Conservation (phyloP, 2,797 vertebrate species). For the Echiichthys vipera region DNA sequence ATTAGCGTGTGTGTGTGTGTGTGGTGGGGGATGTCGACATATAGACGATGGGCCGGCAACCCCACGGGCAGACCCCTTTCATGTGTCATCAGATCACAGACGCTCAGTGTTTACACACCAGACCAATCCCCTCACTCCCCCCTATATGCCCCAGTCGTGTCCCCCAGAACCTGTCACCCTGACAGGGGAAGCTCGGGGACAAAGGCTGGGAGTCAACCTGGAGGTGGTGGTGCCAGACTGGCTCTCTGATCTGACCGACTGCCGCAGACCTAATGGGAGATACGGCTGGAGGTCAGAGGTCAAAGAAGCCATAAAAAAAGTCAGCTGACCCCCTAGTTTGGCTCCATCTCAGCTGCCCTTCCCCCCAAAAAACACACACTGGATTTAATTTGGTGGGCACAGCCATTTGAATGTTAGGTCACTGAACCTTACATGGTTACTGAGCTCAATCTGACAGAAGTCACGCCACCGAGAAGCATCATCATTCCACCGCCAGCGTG, state of each 20-base stretch:
- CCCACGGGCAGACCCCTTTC: slow-evolving; percentile 73
- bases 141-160: slow-evolving; percentile 10
- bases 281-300: slow-evolving; percentile 59
- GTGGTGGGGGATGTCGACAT: slow-evolving; percentile 56
- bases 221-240: slow-evolving; percentile 76
- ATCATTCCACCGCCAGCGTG: not conserved
- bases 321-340: slow-evolving; percentile 59
- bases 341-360: slow-evolving; percentile 18
- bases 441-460: slow-evolving; percentile 6
- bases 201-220: slow-evolving; percentile 60
- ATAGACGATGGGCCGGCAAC: slow-evolving; percentile 66
- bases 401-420: slow-evolving; percentile 6
- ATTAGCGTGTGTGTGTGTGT: slow-evolving; percentile 27
- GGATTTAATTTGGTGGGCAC: slow-evolving; percentile 49
- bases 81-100: slow-evolving; percentile 81
- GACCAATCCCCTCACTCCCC: slow-evolving; percentile 64
- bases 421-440: not conserved
- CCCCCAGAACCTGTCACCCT: slow-evolving; percentile 66
- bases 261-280: slow-evolving; percentile 68
- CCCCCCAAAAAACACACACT: not conserved
- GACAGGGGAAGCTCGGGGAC: slow-evolving; percentile 59
- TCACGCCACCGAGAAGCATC: not conserved
- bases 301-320: slow-evolving; percentile 57
- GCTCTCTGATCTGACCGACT: slow-evolving; percentile 70
- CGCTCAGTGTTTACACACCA: slow-evolving; percentile 75